phyloP scores from a whole-genome alignment of 2,797 vertebrate genomes.

The Decapterus maruadsi region DNA sequence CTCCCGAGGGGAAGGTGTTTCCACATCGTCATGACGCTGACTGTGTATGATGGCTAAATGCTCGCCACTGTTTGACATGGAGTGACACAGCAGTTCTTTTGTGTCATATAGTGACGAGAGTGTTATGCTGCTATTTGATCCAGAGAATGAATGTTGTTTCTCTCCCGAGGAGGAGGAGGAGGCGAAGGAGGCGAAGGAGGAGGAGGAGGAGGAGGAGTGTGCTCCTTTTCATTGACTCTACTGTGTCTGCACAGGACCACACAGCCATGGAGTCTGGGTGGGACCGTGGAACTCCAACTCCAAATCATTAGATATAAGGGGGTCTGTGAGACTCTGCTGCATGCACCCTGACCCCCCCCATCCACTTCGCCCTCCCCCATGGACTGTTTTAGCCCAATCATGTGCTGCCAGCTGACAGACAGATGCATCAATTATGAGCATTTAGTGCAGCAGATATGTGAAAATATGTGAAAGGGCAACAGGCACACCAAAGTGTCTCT shows the following conservation, averaged over 20 bases:
- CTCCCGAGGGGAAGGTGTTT: constrained; percentile 8
- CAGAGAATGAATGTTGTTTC: constrained; percentile 79
- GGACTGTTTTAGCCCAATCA: constrained; percentile 85
- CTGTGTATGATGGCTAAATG: constrained; percentile 56
- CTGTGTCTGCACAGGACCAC: constrained; percentile 81
- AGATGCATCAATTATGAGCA: constrained; percentile 93
- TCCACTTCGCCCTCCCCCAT: constrained; percentile 34
- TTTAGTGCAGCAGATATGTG: constrained; percentile 87
- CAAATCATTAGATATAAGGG: constrained; percentile 79
- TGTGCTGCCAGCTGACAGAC: constrained; percentile 92
- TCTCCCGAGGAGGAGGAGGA: constrained; percentile 63
- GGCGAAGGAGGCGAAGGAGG: neutral
- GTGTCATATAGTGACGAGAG: constrained; percentile 59
- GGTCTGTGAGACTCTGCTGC: constrained; percentile 67
- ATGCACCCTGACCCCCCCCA: constrained; percentile 21
- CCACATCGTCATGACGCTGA: constrained; percentile 40
- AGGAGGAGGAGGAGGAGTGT: constrained; percentile 38
- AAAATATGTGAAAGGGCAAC: constrained; percentile 90
- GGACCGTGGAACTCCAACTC: constrained; percentile 73
- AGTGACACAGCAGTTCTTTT: constrained; percentile 80
- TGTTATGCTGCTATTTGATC: constrained; percentile 79
- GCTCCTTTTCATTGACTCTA: constrained; percentile 71
- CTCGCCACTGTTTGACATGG: constrained; percentile 61
- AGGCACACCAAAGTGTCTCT: constrained; percentile 65
- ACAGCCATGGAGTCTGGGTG: constrained; percentile 71